Base-by-base conservation (phyloP, 2,888 invertebrate species). In the Polydrusus cervinus region DNA sequence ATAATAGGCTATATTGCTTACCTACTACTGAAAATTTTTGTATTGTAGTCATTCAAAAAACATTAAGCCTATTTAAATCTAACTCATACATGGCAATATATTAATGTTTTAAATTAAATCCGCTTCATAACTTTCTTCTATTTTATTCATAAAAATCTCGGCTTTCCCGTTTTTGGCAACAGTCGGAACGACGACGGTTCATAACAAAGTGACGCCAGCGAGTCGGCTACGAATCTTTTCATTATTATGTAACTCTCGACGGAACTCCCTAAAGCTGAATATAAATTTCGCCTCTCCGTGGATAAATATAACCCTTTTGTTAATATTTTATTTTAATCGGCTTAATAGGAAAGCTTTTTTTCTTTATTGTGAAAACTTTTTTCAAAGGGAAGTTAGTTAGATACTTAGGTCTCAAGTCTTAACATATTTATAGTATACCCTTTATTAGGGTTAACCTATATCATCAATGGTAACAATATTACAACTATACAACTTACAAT, bases 191-290 rank as follows among this genome's bases (percentile, higher is more conserved):
- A 51, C 53, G 53, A 14, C 30, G 57, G 38, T 60, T 60, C 60
- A 60, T 47, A 68, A 47, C 60, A 43, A 43, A 57, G 68, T 60
- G 68, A 68, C 68, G 68, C 68, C 68, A 68, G 57, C 47, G 47
- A 68, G 68, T 60, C 68, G 68, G 68, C 60, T 60, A 11, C 68
- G 53, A 67, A 53, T 67, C 55, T 57, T 68, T 68, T 57, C 68
- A 68, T 68, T 68, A 57, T 43, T 68, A 57, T 43, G 45, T 60
- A 68, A 68, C 53, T 68, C 68, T 68, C 68, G 25, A 38, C 30
- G 60, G 60, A 68, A 47, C 57, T 68, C 57, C 68, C 49, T 34
- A 66, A 66, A 66, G 66, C 66, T 66, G 66, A 51, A 66, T 66
- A 66, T 66, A 66, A 66, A 68, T 68, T 60, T 57, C 47, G 25